Evolutionary conservation across 2,113 vertebrate genomes (phyloP).

Genomic region (Ceratotherium simum): DNA sequence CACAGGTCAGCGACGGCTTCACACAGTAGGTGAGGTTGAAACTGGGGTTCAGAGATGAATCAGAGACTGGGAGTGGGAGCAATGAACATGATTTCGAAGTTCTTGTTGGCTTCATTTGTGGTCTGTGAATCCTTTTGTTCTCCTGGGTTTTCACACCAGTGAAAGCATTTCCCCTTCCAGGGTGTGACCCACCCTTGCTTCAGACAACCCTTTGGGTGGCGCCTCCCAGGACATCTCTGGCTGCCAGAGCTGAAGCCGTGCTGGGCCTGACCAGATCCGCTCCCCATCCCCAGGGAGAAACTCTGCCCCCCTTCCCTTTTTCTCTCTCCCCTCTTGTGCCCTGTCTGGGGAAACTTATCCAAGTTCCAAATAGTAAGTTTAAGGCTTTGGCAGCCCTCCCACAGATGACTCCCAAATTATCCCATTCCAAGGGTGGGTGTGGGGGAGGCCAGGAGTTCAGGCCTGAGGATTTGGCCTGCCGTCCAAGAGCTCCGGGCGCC

Average conservation of each 20-base stretch:
- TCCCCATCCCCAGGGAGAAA: background rate
- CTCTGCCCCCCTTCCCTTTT: background rate
- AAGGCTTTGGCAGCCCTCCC: slow-evolving; percentile 71
- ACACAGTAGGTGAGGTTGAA: background rate
- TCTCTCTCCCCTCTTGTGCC: background rate
- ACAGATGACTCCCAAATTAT: slow-evolving; percentile 65
- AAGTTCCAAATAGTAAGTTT: slow-evolving; percentile 68
- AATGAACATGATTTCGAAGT: background rate
- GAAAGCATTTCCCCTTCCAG: slow-evolving; percentile 59
- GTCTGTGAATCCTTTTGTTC: slow-evolving; percentile 32
- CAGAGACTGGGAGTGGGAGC: background rate
- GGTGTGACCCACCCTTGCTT: background rate
- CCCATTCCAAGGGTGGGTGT: slow-evolving; percentile 50
- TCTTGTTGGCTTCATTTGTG: background rate
- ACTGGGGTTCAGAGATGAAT: background rate
- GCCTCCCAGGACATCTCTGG: background rate
- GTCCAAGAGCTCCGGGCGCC: slow-evolving; percentile 85
- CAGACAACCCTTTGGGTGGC: background rate
- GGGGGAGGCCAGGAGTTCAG: background rate
- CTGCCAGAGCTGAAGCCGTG: background rate
- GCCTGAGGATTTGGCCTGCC: rapidly evolving
- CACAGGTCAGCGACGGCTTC: background rate
- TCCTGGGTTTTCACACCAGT: slow-evolving; percentile 51
- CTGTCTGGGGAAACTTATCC: slow-evolving; percentile 66
- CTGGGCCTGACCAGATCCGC: background rate